Base-by-base conservation (phyloP, 2,113 vertebrate species). In the Lanius ludovicianus region DNA sequence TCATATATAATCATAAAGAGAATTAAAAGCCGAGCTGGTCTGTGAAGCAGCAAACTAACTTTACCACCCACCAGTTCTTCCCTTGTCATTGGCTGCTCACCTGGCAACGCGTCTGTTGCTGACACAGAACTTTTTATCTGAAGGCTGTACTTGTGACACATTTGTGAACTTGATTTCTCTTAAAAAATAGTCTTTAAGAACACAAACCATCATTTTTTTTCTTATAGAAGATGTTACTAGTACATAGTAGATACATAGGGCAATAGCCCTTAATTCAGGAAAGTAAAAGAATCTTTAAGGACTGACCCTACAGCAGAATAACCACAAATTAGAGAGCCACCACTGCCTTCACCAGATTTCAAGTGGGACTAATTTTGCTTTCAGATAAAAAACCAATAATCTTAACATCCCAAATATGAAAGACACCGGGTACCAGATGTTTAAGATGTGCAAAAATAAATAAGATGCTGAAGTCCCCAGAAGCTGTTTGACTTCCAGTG, bases 1-100 rank as follows among this genome's bases (percentile, higher is more conserved):
- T 47, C 55, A 70, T 83, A 46, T 74, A 55, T 90, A 97, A 96
- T 93, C 90, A 76, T 42, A 83, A 47, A 87, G 37, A 63, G 21
- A 87, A 77, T 49, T 59, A 86, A 90, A 90, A 89, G 14, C 30
- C 1, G 15, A 67, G 59, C 21, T 31, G 12, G 10, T 69, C 30
- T 69, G 41, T 63, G 57, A 90, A 44, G 31, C 67, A 90, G 33
- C n/a, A 88, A 88, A 82, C 50, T 83, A 90, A 69, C 85, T 88
- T 82, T 30, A 64, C 62, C 37, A 62, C 25, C 41, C 62, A 80
- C 23, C 39, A 80, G 46, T 20, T 81, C 67, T 82, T 89, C 49
- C 52, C 37, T 7, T 37, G 31, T 60, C 16, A 18, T 35, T 94
- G 37, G 15, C 67, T 49, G 18, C 46, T 92, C 23, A 69, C 28